phyloP scores from a whole-genome alignment of 2,888 invertebrate species.

The Leptothorax acervorum region DNA sequence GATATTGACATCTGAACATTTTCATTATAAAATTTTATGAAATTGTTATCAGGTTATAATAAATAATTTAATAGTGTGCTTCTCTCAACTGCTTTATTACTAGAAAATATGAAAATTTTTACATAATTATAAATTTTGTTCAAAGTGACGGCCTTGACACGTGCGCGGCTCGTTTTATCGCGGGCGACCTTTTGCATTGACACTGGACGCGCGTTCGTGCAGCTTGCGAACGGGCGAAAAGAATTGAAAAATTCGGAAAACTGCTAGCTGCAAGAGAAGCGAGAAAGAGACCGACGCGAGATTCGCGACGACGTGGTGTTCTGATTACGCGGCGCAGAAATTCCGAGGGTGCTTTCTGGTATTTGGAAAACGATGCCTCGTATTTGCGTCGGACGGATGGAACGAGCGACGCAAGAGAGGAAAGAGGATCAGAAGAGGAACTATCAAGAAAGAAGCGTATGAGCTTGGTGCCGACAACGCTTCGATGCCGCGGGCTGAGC shows the following conservation, averaged over 20 bases:
- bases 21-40: too few species aligned
- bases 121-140: too few species aligned
- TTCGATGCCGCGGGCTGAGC: constrained; percentile 41
- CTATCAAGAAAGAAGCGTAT: constrained; percentile 45
- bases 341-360: constrained; percentile 79
- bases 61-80: too few species aligned
- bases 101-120: too few species aligned
- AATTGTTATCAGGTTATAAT: too few species aligned
- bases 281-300: constrained; percentile 37
- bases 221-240: constrained; percentile 6
- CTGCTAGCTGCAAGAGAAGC: constrained; percentile 6
- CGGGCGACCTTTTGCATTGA: constrained; percentile 22
- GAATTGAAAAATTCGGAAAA: constrained; percentile 41
- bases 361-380: constrained; percentile 79
- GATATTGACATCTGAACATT: too few species aligned
- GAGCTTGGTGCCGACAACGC: constrained; percentile 31
- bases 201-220: constrained; percentile 20
- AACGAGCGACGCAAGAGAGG: constrained; percentile 59
- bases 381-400: constrained; percentile 69
- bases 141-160: too few species aligned
- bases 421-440: constrained; percentile 26
- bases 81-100: too few species aligned
- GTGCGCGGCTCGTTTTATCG: constrained; percentile 3
- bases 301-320: constrained; percentile 60
- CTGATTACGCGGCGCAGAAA: constrained; percentile 75